Evolutionary conservation across 2,888 invertebrate species (phyloP), one percentile per base, ranked within the genome.

Genomic region (Drosophila prolongata): DNA sequence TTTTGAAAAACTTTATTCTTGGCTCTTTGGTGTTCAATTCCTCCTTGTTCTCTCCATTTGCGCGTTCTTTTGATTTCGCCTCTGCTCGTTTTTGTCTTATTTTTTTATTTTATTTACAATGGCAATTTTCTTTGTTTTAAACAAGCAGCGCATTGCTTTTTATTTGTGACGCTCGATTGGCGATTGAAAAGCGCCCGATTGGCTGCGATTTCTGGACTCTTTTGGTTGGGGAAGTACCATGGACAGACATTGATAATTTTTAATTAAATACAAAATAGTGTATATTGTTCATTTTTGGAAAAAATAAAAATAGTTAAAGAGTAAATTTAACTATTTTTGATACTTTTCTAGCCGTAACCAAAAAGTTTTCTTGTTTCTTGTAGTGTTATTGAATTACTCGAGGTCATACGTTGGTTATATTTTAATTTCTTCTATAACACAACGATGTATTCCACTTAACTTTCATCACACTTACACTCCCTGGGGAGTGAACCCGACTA

Each of bases 1-100:
- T 89, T 91, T 90, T 89, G 89, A 91, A 91, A 91, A 91, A 91
- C 91, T 91, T 87, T 88, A 86, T 90, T 91, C 80, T 89, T 83
- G 79, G 71, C 84, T 56, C 65, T 66, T 71, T 76, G 71, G 61
- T 59, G 60, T 65, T 61, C 71, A 62, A 53, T 67, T 65, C 65
- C 66, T 59, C 64, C 65, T 53, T 46, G 68, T 53, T 65, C 59
- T 58, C 67, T 70, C 68, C 64, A 71, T 66, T 78, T 72, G 74
- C 61, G 75, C 44, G 67, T 62, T 64, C 44, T 40, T 67, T 65
- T 56, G 55, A 60, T 52, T 59, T 61, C 49, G 47, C 50, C 53
- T 42, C 40, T 46, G 43, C 53, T 55, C 19, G 46, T 52, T 67
- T 56, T 57, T 55, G 53, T 27, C 44, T 55, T 71, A 62, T 47